Conservation (phyloP, 2,797 vertebrate species). For the Acridotheres tristis region DNA sequence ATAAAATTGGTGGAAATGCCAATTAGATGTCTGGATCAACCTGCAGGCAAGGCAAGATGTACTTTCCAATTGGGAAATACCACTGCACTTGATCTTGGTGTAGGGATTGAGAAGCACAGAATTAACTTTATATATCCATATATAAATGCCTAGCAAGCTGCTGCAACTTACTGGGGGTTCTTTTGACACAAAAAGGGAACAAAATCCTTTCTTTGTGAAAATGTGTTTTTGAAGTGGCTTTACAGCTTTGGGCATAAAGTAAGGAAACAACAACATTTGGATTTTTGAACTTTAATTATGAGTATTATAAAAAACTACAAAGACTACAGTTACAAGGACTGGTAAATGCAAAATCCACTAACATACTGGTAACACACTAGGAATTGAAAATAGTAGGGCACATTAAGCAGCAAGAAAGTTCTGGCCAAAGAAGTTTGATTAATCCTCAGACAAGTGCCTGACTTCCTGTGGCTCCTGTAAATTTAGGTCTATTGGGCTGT, state of each 20-base stretch:
- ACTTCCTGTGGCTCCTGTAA: neutral
- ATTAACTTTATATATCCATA: neutral
- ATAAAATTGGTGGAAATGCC: neutral
- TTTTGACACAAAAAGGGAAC: neutral
- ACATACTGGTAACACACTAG: neutral
- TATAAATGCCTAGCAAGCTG: accelerated
- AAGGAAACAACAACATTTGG: neutral
- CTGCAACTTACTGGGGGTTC: neutral
- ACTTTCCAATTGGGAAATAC: neutral
- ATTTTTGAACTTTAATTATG: neutral
- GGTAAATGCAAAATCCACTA: neutral
- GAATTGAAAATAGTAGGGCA: neutral
- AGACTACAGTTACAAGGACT: neutral
- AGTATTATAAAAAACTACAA: neutral
- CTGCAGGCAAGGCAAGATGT: neutral
- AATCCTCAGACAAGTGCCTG: neutral
- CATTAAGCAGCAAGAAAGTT: neutral
- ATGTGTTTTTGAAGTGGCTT: neutral
- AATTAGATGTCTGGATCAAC: neutral
- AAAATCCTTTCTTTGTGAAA: neutral
- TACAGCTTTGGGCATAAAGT: neutral
- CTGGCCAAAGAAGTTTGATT: neutral
- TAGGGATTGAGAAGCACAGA: neutral
- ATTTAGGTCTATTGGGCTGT: neutral
- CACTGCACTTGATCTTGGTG: neutral